Evolutionary conservation across 2,888 invertebrate species (phyloP).

Genomic region (Orgyia antiqua): DNA sequence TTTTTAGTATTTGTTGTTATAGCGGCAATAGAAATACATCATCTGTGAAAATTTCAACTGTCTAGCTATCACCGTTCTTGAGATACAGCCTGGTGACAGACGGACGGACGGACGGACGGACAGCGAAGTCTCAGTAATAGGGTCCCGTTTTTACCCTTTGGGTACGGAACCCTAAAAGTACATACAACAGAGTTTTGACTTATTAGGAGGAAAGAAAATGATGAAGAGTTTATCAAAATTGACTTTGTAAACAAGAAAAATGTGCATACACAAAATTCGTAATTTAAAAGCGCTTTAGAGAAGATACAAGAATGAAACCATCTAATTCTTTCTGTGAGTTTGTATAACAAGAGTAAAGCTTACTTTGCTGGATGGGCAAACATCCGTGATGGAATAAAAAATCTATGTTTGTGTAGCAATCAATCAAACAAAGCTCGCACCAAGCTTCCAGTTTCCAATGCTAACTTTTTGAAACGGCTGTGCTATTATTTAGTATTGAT

Average conservation of each 20-base stretch:
- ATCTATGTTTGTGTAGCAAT: slow-evolving; percentile 68
- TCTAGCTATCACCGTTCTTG: no score
- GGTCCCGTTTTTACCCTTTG: no score
- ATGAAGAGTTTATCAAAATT: slow-evolving; percentile 8
- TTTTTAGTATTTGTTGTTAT: no score
- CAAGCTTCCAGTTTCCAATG: slow-evolving; percentile 49
- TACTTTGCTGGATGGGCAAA: slow-evolving; percentile 39
- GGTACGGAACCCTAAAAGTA: no score
- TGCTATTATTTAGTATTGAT: slow-evolving; percentile 68
- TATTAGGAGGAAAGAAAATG: slow-evolving; percentile 10
- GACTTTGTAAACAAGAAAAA: slow-evolving; percentile 27
- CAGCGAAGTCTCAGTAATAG: no score
- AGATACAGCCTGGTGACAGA: no score
- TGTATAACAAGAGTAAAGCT: slow-evolving; percentile 38
- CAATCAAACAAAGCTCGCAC: slow-evolving; percentile 66
- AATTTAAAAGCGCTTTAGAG: no score
- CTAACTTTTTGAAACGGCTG: slow-evolving; percentile 56
- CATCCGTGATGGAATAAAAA: slow-evolving; percentile 58
- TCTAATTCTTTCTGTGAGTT: slow-evolving; percentile 17
- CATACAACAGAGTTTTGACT: slow-evolving; percentile 17
- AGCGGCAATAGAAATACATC: no score
- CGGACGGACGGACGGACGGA: no score
- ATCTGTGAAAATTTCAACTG: no score
- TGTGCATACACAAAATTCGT: slow-evolving; percentile 21
- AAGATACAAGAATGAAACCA: no score